Evolutionary conservation across 2,888 invertebrate species (phyloP), one percentile per base, ranked within the genome.

Genomic region (Drosophila multiciliata): DNA sequence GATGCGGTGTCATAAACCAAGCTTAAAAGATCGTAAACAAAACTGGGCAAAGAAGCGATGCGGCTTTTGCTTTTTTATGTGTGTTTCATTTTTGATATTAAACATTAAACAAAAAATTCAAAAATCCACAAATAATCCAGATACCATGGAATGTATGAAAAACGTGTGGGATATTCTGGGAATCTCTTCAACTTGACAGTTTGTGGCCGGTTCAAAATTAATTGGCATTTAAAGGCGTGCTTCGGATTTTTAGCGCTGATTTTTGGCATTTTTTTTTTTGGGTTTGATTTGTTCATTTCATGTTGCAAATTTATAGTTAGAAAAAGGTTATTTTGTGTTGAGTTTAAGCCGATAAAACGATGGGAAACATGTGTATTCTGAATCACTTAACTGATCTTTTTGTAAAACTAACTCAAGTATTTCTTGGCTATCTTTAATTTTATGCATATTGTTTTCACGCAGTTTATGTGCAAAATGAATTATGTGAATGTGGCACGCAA

Each of bases 401-500:
- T 26, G 32, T 23, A 20, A 9, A 29, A 52, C 32, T 48, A 57
- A 11, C 50, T 59, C 38, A 67, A 62, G 54, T 73, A 12, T 53
- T 57, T 71, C 29, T 60, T 48, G 20, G 40, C 29, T 45, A 23
- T 23, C 26, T 20, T 35, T 15, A 33, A 53, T 0, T 45, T 4
- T 23, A n/a, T 40, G 40, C 5, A 40, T n/a, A 57, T 65, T 42
- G 38, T 12, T 66, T 52, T 26, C n/a, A 57, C 54, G 48, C 82
- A 80, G 75, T 89, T 91, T 91, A 91, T 87, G 92, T 80, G 82
- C 86, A 72, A 88, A 87, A 90, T 92, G 92, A 92, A 84, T 92
- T 92, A 92, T 91, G 92, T 89, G 84, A 84, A 75, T 70, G 86
- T 88, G 72, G 91, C 91, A 91, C 86, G 92, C 91, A 83, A 91